Percentiles rank a stretch among this genome's conserved stretches.
These are phyloP conservation scores for Sebastes hubbsi DNA, from an alignment of 2,797 vertebrate genomes.

Conservation along the genomic window DNA sequence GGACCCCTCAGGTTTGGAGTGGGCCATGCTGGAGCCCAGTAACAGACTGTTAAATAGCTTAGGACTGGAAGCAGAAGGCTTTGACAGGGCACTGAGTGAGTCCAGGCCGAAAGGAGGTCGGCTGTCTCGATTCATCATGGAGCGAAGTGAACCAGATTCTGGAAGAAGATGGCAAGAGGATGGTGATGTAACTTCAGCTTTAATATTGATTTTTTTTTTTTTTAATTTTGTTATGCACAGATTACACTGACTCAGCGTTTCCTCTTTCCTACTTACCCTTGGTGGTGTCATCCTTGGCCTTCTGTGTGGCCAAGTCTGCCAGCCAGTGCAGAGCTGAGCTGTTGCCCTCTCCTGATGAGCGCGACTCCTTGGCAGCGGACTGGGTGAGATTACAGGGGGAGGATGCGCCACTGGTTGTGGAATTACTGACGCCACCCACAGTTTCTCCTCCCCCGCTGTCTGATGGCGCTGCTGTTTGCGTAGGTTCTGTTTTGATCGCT, in stretches of 20 bases:
- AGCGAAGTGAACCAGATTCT: constrained; percentile 92
- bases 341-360: constrained; percentile 78
- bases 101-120: constrained; percentile 93
- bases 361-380: constrained; percentile 76
- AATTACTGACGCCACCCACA: constrained; percentile 61
- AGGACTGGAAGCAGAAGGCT: constrained; percentile 90
- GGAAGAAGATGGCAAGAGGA: constrained; percentile 15
- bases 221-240: not conserved
- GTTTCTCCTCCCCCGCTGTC: constrained; percentile 74
- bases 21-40: constrained; percentile 90
- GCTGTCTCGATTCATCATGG: constrained; percentile 93
- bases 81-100: constrained; percentile 89
- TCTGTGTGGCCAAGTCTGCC: constrained; percentile 96
- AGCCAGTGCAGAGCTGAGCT: constrained; percentile 97
- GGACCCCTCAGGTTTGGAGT: constrained; percentile 95
- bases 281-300: constrained; percentile 97
- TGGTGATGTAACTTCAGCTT: not conserved
- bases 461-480: constrained; percentile 54
- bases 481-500: constrained; percentile 74
- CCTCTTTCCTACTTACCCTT: constrained; percentile 88
- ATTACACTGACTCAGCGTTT: not conserved
- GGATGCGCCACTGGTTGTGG: constrained; percentile 75
- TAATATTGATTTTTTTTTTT: not conserved
- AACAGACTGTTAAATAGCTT: constrained; percentile 98
- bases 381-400: constrained; percentile 72